phyloP scores from a whole-genome alignment of 2,888 invertebrate genomes.

The Metellina segmentata region DNA sequence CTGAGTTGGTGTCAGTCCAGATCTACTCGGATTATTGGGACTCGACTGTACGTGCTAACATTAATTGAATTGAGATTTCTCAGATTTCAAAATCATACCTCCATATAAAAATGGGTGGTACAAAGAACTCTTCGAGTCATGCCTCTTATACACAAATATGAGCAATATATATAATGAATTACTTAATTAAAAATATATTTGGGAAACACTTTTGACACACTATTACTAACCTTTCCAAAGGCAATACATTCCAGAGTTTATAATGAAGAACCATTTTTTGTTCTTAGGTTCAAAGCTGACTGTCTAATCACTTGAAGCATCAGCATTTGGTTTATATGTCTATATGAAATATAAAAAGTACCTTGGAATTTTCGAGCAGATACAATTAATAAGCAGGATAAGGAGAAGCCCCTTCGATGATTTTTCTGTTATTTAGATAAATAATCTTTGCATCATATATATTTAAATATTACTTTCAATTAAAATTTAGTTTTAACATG shows the following conservation, averaged over 20 bases:
- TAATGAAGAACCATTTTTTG: neutral
- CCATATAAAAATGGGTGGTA: too few relatives aligned
- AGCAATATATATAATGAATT: too few relatives aligned
- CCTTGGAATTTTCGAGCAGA: neutral
- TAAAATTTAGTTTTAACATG: too few relatives aligned
- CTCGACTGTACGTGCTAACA: too few relatives aligned
- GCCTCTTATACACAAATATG: too few relatives aligned
- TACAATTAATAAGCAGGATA: too few relatives aligned
- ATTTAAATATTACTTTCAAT: neutral
- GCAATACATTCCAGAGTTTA: constrained; percentile 75
- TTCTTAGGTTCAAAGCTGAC: constrained; percentile 27
- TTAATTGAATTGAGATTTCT: too few relatives aligned
- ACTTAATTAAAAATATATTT: neutral
- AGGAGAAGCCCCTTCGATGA: neutral
- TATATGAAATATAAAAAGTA: constrained; percentile 51
- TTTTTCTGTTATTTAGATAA: neutral
- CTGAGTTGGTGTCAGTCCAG: too few relatives aligned
- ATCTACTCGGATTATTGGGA: too few relatives aligned
- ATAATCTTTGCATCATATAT: too few relatives aligned
- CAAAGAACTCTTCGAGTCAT: too few relatives aligned
- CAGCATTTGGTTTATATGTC: constrained; percentile 49
- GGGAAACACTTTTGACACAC: neutral
- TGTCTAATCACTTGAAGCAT: constrained; percentile 71
- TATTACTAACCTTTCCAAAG: constrained; percentile 65
- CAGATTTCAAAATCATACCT: too few relatives aligned